These are phyloP conservation scores for Pseudoips prasinana DNA, from an alignment of 2,888 invertebrate species.

Conservation along the genomic window DNA sequence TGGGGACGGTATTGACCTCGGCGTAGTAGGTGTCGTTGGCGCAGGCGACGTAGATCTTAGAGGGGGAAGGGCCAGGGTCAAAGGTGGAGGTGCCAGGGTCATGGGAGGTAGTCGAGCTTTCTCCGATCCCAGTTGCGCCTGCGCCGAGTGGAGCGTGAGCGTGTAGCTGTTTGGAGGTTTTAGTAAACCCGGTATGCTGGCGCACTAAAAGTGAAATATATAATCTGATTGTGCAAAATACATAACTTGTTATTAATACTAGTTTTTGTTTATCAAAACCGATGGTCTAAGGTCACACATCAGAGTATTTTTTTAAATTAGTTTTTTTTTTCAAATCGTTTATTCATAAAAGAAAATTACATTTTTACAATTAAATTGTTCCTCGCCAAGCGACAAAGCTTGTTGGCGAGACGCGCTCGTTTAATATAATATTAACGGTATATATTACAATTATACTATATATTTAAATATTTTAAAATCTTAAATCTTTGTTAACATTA, in stretches of 20 bases:
- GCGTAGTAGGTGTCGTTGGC: conserved; percentile 58
- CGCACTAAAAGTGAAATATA: conserved; percentile 70
- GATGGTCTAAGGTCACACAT: neutral
- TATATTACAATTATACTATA: neutral
- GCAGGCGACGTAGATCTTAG: conserved; percentile 52
- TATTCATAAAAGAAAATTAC: too few relatives aligned
- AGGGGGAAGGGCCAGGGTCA: conserved; percentile 56
- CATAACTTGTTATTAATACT: too few relatives aligned
- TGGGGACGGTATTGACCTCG: conserved; percentile 63
- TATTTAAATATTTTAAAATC: neutral
- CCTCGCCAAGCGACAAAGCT: too few relatives aligned
- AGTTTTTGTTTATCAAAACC: neutral
- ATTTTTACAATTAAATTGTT: too few relatives aligned
- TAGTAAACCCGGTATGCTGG: conserved; percentile 85
- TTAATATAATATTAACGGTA: too few relatives aligned
- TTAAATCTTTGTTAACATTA: too few relatives aligned
- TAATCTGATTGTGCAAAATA: neutral
- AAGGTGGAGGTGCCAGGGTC: conserved; percentile 54
- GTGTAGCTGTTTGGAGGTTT: conserved; percentile 85
- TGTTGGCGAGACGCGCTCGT: too few relatives aligned
- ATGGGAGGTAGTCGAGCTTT: conserved; percentile 71
- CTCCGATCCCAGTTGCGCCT: conserved; percentile 65
- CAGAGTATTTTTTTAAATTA: too few relatives aligned
- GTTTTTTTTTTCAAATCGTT: too few relatives aligned
- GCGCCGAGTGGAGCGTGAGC: conserved; percentile 65